Evolutionary conservation across 2,888 invertebrate species (phyloP), one percentile per base, ranked within the genome.

Genomic region (Agelastica alni): DNA sequence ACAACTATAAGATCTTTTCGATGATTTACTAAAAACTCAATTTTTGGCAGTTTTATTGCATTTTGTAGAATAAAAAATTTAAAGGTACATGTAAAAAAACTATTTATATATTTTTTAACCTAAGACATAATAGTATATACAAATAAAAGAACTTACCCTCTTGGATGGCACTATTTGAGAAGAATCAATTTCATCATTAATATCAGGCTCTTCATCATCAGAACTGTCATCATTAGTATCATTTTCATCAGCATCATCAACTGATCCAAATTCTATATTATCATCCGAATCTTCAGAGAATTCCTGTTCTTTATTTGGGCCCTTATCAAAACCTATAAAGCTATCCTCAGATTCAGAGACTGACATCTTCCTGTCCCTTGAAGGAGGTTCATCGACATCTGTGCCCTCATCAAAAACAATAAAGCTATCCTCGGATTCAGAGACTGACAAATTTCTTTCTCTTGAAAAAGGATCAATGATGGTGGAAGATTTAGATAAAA

Each of bases 291-390:
- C 53, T 7, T 61, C 60, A 17, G 51, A 48, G 14, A 39, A 55
- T 30, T 56, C 53, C 6, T 44, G 32, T 42, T 39, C 37, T 39
- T 39, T 20, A 39, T 60, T 51, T 13, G 58, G 53, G 31, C 79
- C 79, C 41, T 80, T 79, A 3, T 81, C 81, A 58, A 75, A 76
- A 4, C 82, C 72, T 1, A 83, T 81, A 61, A 82, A 83, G 0
- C 82, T 83, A 67, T 84, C 83, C 65, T 83, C 84, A 0, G 82
- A 83, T n/a, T 81, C 82, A 43, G 61, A 52, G 20, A 54, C 10
- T 9, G 61, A 61, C 17, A 26, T 7, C n/a, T n/a, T n/a, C n/a
- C n/a, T n/a, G n/a, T n/a, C n/a, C n/a, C n/a, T n/a, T n/a, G n/a
- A n/a, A n/a, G n/a, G n/a, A n/a, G 10, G 14, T 34, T 9, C 14